A percentile compares a stretch with the other conserved stretches of the same genome.
Conservation (phyloP, 2,888 invertebrate species). For the Metellina segmentata region DNA sequence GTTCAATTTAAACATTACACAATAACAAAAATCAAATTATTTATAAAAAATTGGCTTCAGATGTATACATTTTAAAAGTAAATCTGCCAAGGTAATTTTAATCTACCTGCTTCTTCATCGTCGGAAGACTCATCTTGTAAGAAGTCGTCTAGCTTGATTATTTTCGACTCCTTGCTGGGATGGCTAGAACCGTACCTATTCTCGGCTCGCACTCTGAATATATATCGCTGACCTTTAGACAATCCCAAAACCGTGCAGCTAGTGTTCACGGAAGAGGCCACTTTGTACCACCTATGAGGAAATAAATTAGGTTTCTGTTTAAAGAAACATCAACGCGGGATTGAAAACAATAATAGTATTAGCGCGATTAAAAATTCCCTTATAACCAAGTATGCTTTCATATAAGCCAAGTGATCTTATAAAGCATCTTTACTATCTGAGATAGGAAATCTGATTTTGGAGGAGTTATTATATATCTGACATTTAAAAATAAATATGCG, state of each 20-base stretch:
- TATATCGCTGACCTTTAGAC: constrained; percentile 85
- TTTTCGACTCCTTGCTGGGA: constrained; percentile 85
- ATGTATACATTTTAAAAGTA: too few relatives aligned
- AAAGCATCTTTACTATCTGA: too few relatives aligned
- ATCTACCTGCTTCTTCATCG: constrained; percentile 59
- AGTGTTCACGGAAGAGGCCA: constrained; percentile 85
- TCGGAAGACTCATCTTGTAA: constrained; percentile 43
- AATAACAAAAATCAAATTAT: too few relatives aligned
- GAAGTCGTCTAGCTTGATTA: constrained; percentile 78
- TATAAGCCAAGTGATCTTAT: too few relatives aligned
- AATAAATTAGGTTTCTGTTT: not conserved
- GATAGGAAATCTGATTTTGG: too few relatives aligned
- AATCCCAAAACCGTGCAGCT: constrained; percentile 85
- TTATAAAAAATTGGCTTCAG: too few relatives aligned
- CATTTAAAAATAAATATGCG: too few relatives aligned
- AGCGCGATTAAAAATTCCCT: too few relatives aligned
- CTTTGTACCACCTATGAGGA: constrained; percentile 69
- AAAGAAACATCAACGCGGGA: too few relatives aligned
- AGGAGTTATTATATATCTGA: too few relatives aligned
- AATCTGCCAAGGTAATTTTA: not conserved
- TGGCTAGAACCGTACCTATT: constrained; percentile 88
- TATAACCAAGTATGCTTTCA: too few relatives aligned
- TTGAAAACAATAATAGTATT: not conserved
- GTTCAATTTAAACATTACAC: too few relatives aligned
- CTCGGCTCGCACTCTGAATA: constrained; percentile 88